Conservation (phyloP, 2,888 invertebrate genomes). For the Amitus sp. region DNA sequence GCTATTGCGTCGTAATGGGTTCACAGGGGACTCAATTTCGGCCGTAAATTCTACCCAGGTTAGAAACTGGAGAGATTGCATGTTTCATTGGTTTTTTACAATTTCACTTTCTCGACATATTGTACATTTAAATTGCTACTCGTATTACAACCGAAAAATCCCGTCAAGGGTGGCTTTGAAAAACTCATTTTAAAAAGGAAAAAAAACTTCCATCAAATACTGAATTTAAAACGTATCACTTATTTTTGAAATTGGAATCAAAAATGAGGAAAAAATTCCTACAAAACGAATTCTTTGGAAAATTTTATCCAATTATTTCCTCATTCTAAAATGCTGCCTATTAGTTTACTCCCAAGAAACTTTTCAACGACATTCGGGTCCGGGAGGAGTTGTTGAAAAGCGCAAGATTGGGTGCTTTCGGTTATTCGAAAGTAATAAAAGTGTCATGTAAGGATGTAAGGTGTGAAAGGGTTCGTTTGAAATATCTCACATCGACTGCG, state of each 20-base stretch:
- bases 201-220: too few species aligned
- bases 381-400: too few species aligned
- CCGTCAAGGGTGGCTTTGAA: conserved; percentile 25
- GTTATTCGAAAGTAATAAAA: conserved; percentile 10
- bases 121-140: conserved; percentile 31
- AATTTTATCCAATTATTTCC: too few species aligned
- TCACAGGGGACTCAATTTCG: conserved; percentile 34
- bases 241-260: too few species aligned
- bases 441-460: too few species aligned
- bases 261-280: too few species aligned
- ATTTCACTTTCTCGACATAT: conserved; percentile 25
- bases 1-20: conserved; percentile 48
- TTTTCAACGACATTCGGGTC: too few species aligned
- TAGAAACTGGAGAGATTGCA: neutral
- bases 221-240: too few species aligned
- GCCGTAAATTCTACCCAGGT: conserved; percentile 9
- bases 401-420: neutral
- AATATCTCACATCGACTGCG: conserved; percentile 14
- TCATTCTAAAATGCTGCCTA: too few species aligned
- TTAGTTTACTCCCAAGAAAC: too few species aligned
- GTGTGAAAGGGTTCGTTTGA: conserved; percentile 10
- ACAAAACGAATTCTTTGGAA: too few species aligned
- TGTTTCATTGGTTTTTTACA: conserved; percentile 34
- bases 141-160: conserved; percentile 36
- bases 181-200: conserved; percentile 31